Base-by-base conservation (phyloP, 2,888 invertebrate species). In the Branchellion lobata region DNA sequence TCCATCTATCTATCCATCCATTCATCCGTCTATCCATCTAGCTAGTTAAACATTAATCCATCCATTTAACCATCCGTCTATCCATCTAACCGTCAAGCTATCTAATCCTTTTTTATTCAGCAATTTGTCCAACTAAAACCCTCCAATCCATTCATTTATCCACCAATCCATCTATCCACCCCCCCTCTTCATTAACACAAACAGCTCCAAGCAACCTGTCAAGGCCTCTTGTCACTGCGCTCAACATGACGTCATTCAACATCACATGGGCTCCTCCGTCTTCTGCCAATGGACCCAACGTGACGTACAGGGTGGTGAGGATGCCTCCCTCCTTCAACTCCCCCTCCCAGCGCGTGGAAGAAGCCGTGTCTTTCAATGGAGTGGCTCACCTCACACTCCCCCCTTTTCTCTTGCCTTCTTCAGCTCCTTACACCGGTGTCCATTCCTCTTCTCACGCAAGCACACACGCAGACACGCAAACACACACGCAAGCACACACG, bases 361-460 rank as follows among this genome's bases (percentile, higher is more conserved):
- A 81, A 18, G 87, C 87, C 21, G 77, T 77, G n/a, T 51, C 61
- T 24, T 86, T 87, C 77, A 85, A 86, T 18, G 87, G 87, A 0
- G 84, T 84, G 24, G 86, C 86, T 5, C 86, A 86, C 81, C 86
- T 86, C 80, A 82, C n/a, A n/a, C n/a, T 82, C 18, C 87, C 87
- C 80, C 84, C 85, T 14, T 83, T 86, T 21, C 84, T 85, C 29
- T 81, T 87, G 0, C 86, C 86, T 14, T 84, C 86, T 78, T 85
- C 85, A 82, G 86, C 86, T 8, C 85, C 83, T 11, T 87, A 86
- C 79, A 86, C 87, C 79, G 87, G 87, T 87, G 81, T 78, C 80
- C 80, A 0, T 75, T 24, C n/a, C 29, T 40, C 8, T 40, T 40
- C 14, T 40, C 40, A 40, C 14, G 5, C 5, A 40, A 40, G 14